Base-by-base conservation (phyloP, 64 coral and sea anemone species). In the Porites lutea region DNA sequence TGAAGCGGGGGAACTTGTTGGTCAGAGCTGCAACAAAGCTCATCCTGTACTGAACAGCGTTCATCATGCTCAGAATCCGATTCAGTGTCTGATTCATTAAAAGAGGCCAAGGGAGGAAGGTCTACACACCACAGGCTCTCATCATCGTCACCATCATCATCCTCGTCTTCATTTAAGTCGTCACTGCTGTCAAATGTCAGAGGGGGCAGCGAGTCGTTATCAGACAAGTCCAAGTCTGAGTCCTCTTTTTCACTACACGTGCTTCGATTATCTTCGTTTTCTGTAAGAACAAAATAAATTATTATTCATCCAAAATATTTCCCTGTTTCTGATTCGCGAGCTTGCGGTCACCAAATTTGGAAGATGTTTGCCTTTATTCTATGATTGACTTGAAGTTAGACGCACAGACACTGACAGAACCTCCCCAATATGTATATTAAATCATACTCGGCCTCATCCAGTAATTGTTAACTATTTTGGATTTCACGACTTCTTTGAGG, bases 171-270 rank as follows among this genome's bases (percentile, higher is more conserved):
- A 79, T 13, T 13, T 2, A 0, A 5, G 61, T 80, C 78, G 15
- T 80, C 78, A 61, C 78, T 80, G 77, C 53, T 79, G 77, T 55
- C 77, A 43, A 15, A 80, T 27, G 14, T 43, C 0, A 80, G 78
- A 60, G 20, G 11, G 3, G 53, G 78, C 19, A 80, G 7, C 20
- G 78, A 80, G 11, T 80, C 57, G 8, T 60, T 2, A 60, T 80
- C 54, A 60, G 78, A 80, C 22, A 80, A 21, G 0, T 80, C 78
- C 22, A 15, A 44, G 9, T 61, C 78, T 13, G 53, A 45, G 55
- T 61, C 23, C 13, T 60, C 53, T 44, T 80, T 55, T 37, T 80
- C 61, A 11, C 44, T 23, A 45, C 53, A 80, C 22, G 14, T 13
- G n/a, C 27, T 70, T 4, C 19, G 7, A 21, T 80, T 43, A 80